Evolutionary conservation across 1,140 invertebrate species (phyloP), one percentile per base, ranked within the genome.

Genomic region (Temnothorax longispinosus): DNA sequence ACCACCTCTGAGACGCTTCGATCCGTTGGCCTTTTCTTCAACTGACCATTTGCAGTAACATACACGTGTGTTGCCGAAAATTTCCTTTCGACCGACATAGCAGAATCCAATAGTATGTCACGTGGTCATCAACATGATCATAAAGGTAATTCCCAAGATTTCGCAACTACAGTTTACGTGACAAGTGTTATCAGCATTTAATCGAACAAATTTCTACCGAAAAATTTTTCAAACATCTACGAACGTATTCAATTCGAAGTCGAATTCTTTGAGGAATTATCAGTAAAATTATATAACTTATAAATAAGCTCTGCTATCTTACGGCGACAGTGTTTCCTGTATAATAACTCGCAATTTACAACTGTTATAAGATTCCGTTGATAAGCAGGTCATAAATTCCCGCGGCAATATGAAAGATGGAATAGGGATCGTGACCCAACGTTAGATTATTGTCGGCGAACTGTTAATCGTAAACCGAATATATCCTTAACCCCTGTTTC

Each of bases 301-400:
- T n/a, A 13, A 54, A 8, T 35, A n/a, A 47, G 10, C 38, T 21
- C n/a, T 41, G 38, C 64, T 41, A 44, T 11, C 13, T 69, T 69
- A 27, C n/a, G 44, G 5, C 56, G 15, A 35, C 18, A 35, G 27
- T 64, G 10, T 64, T 77, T 77, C 21, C 8, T 15, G 27, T 11
- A 0, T 32, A 60, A 41, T 21, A 58, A 44, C 21, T 38, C 54
- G 21, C 3, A 27, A 13, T 86, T 72, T 74, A 86, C 81, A 88
- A 85, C 44, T 78, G 60, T 75, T 54, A 15, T 27, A 60, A 85
- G 60, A 72, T 11, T 8, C 74, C 65, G 67, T 58, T 71, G 82
- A 80, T 75, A 86, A 76, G 52, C 81, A 54, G 72, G 52, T 41
- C 75, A 32, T 89, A 89, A 89, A 89, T 81, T 54, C 38, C 44